These are phyloP conservation scores for Diplolepis rosae DNA, from an alignment of 2,888 invertebrate genomes.

Conservation along the genomic window DNA sequence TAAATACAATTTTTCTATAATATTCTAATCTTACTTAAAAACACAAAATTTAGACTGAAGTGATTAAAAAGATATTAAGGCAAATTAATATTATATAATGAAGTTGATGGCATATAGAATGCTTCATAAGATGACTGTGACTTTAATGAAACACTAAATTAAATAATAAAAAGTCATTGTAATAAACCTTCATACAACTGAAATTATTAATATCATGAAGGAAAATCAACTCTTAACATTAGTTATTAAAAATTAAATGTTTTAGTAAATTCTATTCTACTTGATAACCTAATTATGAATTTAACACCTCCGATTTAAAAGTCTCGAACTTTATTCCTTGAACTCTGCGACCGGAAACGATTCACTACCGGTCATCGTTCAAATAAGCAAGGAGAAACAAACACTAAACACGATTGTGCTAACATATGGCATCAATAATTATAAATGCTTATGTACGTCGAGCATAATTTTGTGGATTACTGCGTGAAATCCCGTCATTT, in stretches of 20 bases:
- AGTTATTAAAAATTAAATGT: too few species aligned
- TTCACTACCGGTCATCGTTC: background rate
- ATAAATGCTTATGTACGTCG: background rate
- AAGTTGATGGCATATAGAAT: background rate
- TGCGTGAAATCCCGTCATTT: too few species aligned
- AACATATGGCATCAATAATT: background rate
- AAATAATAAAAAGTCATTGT: background rate
- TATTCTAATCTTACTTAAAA: background rate
- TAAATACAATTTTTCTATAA: background rate
- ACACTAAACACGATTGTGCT: background rate
- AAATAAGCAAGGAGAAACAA: background rate
- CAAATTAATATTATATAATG: background rate
- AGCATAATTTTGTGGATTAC: background rate
- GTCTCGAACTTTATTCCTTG: background rate
- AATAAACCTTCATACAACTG: background rate
- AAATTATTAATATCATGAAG: too few species aligned
- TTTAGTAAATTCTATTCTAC: background rate
- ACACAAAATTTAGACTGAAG: background rate
- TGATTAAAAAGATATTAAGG: background rate
- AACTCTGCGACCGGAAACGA: background rate
- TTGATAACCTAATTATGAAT: background rate
- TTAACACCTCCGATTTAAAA: background rate
- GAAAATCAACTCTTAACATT: too few species aligned
- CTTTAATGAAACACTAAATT: background rate
- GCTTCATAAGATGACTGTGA: background rate